Percentiles rank a stretch among this genome's conserved stretches.
These are phyloP conservation scores for Callionymus lyra DNA, from an alignment of 2,113 vertebrate species.

Conservation along the genomic window DNA sequence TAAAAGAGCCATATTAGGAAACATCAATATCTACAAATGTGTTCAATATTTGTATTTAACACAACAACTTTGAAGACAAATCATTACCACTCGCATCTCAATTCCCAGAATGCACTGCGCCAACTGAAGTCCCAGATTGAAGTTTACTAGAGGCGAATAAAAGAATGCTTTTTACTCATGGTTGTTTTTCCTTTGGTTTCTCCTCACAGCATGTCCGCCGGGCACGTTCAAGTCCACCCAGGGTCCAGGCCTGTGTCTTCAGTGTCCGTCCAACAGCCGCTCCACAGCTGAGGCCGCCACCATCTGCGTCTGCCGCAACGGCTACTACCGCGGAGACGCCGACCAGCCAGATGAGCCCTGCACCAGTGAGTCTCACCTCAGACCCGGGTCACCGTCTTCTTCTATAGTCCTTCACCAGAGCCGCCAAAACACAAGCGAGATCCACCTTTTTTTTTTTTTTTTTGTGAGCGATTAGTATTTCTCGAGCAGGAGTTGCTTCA, in stretches of 20 bases:
- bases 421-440: too few species aligned
- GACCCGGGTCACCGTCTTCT: too few species aligned
- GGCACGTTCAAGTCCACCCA: conserved; percentile 94
- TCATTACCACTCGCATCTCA: too few species aligned
- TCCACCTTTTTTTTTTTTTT: conserved; percentile 3
- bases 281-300: conserved; percentile 82
- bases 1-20: too few species aligned
- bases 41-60: too few species aligned
- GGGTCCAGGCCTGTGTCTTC: conserved; percentile 76
- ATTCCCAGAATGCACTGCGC: too few species aligned
- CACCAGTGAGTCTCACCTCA: conserved; percentile 79
- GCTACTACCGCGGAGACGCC: conserved; percentile 86
- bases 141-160: too few species aligned
- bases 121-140: too few species aligned
- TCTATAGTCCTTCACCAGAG: too few species aligned
- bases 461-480: not conserved
- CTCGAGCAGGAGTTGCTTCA: too few species aligned
- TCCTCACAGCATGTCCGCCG: conserved; percentile 79
- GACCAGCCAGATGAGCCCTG: conserved; percentile 84
- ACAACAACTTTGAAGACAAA: too few species aligned
- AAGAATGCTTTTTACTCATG: not conserved
- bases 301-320: conserved; percentile 86
- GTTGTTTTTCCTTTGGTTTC: conserved; percentile 10
- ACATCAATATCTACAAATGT: too few species aligned
- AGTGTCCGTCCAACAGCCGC: conserved; percentile 89